Conservation (phyloP, 2,888 invertebrate species). For the Exocentrus adspersus region DNA sequence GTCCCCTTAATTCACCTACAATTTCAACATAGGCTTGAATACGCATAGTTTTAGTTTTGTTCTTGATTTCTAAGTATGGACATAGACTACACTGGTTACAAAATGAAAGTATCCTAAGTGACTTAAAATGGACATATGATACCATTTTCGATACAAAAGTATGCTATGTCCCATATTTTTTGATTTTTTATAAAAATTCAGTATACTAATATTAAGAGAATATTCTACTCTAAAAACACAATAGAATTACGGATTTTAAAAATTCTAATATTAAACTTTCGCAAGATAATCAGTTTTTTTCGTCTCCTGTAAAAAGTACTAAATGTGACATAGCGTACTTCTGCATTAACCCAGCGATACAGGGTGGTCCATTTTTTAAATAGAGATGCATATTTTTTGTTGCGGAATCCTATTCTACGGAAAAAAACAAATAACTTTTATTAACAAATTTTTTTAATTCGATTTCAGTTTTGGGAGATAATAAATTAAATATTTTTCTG, state of each 20-base stretch:
- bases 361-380: too few relatives aligned
- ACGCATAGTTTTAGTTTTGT: constrained; percentile 4
- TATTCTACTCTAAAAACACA: constrained; percentile 1
- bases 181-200: constrained; percentile 5
- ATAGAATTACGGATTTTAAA: not conserved
- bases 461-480: too few relatives aligned
- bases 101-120: constrained; percentile 4
- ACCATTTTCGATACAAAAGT: constrained; percentile 7
- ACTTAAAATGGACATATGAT: constrained; percentile 6
- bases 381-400: too few relatives aligned
- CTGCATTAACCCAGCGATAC: too few relatives aligned
- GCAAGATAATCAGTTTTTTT: constrained; percentile 6
- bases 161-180: constrained; percentile 8
- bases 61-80: constrained; percentile 1
- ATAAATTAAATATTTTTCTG: too few relatives aligned
- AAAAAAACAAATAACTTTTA: too few relatives aligned
- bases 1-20: constrained; percentile 1
- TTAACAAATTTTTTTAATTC: too few relatives aligned
- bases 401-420: too few relatives aligned
- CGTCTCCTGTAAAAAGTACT: constrained; percentile 10
- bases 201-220: constrained; percentile 6
- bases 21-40: constrained; percentile 5
- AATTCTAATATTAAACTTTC: constrained; percentile 3
- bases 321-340: constrained; percentile 5
- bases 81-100: constrained; percentile 1